phyloP scores from a whole-genome alignment of 1,140 invertebrate genomes.

The Drosophila gunungcola region DNA sequence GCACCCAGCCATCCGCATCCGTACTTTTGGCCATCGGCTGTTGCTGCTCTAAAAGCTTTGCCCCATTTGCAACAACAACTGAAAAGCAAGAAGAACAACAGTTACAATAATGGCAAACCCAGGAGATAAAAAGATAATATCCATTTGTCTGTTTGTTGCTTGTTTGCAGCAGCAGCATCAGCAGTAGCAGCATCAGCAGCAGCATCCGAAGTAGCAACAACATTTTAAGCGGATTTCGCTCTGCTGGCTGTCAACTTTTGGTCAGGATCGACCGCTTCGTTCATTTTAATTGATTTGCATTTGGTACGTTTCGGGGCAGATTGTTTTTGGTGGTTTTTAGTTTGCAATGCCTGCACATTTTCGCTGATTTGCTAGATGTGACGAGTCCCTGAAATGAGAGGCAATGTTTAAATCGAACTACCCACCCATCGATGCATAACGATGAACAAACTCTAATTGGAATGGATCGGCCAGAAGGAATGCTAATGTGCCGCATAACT shows the following conservation, averaged over 20 bases:
- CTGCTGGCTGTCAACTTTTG: constrained; percentile 71
- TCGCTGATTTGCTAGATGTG: constrained; percentile 31
- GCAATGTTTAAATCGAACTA: constrained; percentile 40
- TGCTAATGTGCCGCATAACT: constrained; percentile 42
- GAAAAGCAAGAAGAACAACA: constrained; percentile 49
- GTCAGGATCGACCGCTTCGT: constrained; percentile 51
- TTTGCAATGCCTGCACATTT: constrained; percentile 38
- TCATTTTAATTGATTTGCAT: constrained; percentile 77
- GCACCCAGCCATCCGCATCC: not conserved
- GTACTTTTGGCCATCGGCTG: constrained; percentile 29
- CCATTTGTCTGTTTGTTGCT: constrained; percentile 69
- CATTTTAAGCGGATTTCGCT: constrained; percentile 73
- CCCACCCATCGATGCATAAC: constrained; percentile 25
- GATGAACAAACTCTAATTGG: constrained; percentile 37
- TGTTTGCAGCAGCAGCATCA: constrained; percentile 30
- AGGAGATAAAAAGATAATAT: constrained; percentile 78
- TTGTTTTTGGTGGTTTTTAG: constrained; percentile 44
- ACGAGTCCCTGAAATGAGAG: constrained; percentile 33
- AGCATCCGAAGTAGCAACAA: constrained; percentile 27
- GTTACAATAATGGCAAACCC: constrained; percentile 61
- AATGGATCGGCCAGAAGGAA: constrained; percentile 51
- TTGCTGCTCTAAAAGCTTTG: constrained; percentile 71
- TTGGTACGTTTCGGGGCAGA: constrained; percentile 46
- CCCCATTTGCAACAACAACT: constrained; percentile 64
- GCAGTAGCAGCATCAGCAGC: constrained; percentile 15